Evolutionary conservation across 35 echinoderm and acorn worm genomes (phyloP).

Genomic region (Anneissia japonica): DNA sequence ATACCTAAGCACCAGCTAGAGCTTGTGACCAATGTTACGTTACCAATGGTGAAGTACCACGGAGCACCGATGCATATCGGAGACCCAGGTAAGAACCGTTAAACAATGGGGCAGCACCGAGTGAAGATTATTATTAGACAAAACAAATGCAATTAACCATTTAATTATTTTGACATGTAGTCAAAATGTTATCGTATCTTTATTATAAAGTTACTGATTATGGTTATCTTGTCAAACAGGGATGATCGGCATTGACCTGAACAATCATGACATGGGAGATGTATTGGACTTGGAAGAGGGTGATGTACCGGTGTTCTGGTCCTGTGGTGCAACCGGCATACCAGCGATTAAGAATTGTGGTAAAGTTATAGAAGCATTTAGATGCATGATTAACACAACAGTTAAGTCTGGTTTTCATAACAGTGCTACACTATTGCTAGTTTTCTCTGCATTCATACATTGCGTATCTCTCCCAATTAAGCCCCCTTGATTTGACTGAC

Average conservation of each 20-base stretch:
- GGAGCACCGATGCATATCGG: conserved; percentile 67
- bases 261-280: background rate
- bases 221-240: background rate
- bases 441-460: too few species aligned
- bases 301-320: conserved; percentile 8
- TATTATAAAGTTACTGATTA: background rate
- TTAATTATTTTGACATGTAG: background rate
- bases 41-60: conserved; percentile 33
- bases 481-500: too few species aligned
- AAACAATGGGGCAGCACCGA: too few species aligned
- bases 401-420: too few species aligned
- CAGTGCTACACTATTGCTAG: too few species aligned
- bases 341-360: background rate
- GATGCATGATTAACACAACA: too few species aligned
- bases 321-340: conserved; percentile 4
- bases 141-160: too few species aligned
- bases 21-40: conserved; percentile 27
- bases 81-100: conserved; percentile 56
- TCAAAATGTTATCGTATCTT: background rate
- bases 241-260: conserved; percentile 5
- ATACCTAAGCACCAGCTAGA: conserved; percentile 55
- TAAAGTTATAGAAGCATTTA: too few species aligned
- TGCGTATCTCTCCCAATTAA: too few species aligned
- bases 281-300: background rate
- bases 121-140: too few species aligned